A percentile compares a stretch with the other conserved stretches of the same genome.
Evolutionary conservation across 2,797 vertebrate species (phyloP).

Genomic region (Protosalanx chinensis): DNA sequence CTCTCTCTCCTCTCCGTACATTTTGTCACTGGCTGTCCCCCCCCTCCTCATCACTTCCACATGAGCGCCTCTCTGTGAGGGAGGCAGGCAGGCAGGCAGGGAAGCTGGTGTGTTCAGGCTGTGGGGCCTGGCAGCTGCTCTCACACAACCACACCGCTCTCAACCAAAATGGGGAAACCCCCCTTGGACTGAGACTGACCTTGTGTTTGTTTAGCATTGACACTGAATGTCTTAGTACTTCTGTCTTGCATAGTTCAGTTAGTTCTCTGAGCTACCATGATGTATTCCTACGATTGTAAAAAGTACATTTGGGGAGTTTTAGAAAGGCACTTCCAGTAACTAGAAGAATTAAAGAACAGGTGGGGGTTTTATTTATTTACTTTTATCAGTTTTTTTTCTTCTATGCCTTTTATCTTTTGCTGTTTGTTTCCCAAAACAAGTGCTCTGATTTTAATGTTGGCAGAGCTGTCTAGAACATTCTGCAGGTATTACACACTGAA

Average conservation of each 20-base stretch:
- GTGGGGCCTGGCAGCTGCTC: slow-evolving; percentile 10
- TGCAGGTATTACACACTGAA: background rate
- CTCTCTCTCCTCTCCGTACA: slow-evolving; percentile 56
- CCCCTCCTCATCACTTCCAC: slow-evolving; percentile 71
- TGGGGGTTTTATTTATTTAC: background rate
- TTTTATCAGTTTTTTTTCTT: background rate
- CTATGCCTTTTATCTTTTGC: background rate
- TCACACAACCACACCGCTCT: slow-evolving; percentile 47
- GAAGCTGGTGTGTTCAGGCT: slow-evolving; percentile 32
- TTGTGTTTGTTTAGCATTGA: too few relatives aligned
- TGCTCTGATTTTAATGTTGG: background rate
- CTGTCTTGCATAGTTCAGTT: too few relatives aligned
- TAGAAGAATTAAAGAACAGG: background rate
- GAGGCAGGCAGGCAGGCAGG: slow-evolving; percentile 53
- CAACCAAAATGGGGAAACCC: slow-evolving; percentile 52
- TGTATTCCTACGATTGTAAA: background rate
- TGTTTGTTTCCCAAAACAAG: background rate
- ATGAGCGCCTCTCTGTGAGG: slow-evolving; percentile 64
- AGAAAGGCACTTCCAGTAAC: background rate
- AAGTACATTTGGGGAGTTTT: background rate
- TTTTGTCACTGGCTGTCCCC: slow-evolving; percentile 66
- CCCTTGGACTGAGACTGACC: slow-evolving; percentile 40
- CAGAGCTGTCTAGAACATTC: background rate
- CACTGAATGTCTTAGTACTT: too few relatives aligned
- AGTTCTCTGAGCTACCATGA: too few relatives aligned